phyloP scores from a whole-genome alignment of 2,888 invertebrate genomes.

The Scrobipalpa atriplicella region DNA sequence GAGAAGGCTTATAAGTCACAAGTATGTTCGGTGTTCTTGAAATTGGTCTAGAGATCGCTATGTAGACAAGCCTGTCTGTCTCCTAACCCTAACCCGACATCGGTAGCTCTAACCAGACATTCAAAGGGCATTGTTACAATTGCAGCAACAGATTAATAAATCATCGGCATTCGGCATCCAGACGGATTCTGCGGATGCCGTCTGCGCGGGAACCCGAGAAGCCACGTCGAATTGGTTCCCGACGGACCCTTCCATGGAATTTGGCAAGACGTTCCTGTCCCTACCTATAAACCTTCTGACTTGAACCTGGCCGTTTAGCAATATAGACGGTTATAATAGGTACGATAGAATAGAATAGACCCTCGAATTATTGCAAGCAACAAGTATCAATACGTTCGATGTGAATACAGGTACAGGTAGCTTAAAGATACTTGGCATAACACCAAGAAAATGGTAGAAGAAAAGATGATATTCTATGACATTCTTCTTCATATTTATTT shows the following conservation, averaged over 20 bases:
- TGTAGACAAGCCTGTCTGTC: not conserved
- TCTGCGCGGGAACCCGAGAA: constrained; percentile 38
- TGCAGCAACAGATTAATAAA: constrained; percentile 27
- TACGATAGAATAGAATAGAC: no score
- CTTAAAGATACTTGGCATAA: no score
- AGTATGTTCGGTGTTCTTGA: no score
- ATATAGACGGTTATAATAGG: not conserved
- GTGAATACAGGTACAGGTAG: no score
- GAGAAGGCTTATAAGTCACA: no score
- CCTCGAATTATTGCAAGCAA: no score
- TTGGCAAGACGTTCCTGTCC: constrained; percentile 51
- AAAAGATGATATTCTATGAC: no score
- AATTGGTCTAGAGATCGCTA: no score
- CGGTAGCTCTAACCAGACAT: constrained; percentile 16
- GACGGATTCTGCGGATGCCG: constrained; percentile 44
- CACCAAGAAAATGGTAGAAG: no score
- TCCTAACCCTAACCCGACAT: not conserved
- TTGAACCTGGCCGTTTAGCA: not conserved
- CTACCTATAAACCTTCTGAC: constrained; percentile 4
- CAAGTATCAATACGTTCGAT: no score
- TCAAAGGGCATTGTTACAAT: constrained; percentile 13
- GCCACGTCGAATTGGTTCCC: constrained; percentile 58
- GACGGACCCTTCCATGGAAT: constrained; percentile 55
- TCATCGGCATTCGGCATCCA: constrained; percentile 30
- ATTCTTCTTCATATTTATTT: no score